Evolutionary conservation across 2,888 invertebrate species (phyloP).

Genomic region (Tillus elongatus): DNA sequence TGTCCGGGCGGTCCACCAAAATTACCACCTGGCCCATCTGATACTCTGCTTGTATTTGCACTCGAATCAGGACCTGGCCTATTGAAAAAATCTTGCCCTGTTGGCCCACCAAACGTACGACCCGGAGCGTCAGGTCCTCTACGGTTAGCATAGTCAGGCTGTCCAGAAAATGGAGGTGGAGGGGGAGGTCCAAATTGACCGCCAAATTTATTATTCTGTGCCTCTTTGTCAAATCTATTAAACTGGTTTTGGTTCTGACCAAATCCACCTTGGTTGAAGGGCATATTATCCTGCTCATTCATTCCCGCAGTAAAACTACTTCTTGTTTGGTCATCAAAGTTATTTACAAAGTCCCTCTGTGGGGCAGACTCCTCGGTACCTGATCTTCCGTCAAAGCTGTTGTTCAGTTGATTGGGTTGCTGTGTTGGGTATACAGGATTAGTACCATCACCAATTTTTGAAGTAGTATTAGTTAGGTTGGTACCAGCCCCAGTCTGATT

Average conservation of each 20-base stretch:
- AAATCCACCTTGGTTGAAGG: slow-evolving; percentile 4
- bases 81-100: too few species aligned
- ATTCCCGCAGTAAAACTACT: slow-evolving; percentile 29
- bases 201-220: slow-evolving; percentile 2
- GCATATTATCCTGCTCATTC: slow-evolving; percentile 15
- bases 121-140: too few species aligned
- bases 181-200: slow-evolving; percentile 8
- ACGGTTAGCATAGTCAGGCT: too few species aligned
- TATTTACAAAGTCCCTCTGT: slow-evolving; percentile 24
- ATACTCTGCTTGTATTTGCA: too few species aligned
- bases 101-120: too few species aligned
- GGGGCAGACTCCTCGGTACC: slow-evolving; percentile 19
- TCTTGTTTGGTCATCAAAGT: slow-evolving; percentile 35
- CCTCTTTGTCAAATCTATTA: too few species aligned
- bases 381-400: slow-evolving; percentile 23
- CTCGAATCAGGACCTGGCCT: too few species aligned
- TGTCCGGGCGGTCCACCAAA: too few species aligned
- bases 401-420: slow-evolving; percentile 24
- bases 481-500: slow-evolving; percentile 24
- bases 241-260: too few species aligned
- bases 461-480: neutral
- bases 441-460: neutral
- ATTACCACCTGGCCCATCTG: too few species aligned
- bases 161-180: too few species aligned
- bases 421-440: neutral